Conservation (phyloP, 1,140 invertebrate species). For the Onthophagus taurus region DNA sequence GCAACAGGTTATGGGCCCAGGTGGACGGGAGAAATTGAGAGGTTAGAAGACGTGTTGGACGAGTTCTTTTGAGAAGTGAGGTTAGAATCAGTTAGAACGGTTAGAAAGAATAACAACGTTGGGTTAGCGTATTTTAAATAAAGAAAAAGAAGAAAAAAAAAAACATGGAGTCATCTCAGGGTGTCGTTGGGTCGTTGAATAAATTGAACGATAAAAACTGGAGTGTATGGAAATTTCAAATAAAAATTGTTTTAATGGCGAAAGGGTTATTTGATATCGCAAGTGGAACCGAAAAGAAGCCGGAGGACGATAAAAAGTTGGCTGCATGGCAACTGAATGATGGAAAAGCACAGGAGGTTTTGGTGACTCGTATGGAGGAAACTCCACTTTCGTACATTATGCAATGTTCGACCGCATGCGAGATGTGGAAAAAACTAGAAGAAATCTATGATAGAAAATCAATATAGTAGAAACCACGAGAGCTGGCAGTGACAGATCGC, state of each 20-base stretch:
- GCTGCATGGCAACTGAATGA: constrained; percentile 15
- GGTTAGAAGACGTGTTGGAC: too few species aligned
- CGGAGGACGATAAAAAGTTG: not conserved
- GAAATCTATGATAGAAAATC: constrained; percentile 35
- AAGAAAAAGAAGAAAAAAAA: too few species aligned
- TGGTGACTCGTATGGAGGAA: constrained; percentile 24
- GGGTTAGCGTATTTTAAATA: too few species aligned
- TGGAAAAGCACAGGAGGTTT: constrained; percentile 19
- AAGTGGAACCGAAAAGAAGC: not conserved
- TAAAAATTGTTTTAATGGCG: constrained; percentile 8
- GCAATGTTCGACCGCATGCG: constrained; percentile 25
- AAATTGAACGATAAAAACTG: constrained; percentile 1
- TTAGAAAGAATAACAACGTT: too few species aligned
- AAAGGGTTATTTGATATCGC: constrained; percentile 6
- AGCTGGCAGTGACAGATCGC: too few species aligned
- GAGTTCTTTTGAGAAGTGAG: too few species aligned
- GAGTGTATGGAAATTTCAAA: constrained; percentile 18
- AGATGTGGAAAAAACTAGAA: constrained; percentile 34
- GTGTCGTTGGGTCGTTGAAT: too few species aligned
- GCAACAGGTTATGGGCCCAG: too few species aligned
- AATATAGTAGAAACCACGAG: too few species aligned
- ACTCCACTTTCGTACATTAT: constrained; percentile 28
- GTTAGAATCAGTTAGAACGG: too few species aligned
- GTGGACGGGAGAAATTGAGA: too few species aligned
- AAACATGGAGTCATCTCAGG: too few species aligned